Evolutionary conservation across 2,888 invertebrate genomes (phyloP).

Genomic region (Volucella zonaria): DNA sequence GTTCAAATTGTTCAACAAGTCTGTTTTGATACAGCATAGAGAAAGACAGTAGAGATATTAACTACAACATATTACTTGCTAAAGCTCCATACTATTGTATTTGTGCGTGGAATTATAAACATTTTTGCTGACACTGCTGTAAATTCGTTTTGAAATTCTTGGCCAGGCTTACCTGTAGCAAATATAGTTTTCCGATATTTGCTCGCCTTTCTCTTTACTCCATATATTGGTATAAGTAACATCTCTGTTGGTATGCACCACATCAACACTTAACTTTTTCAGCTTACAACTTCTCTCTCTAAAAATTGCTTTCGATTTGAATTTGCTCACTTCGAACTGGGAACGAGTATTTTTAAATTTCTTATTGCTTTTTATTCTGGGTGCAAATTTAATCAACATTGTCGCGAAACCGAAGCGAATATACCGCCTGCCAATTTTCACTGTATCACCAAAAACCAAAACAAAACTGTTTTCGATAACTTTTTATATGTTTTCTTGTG

Average conservation of each 20-base stretch:
- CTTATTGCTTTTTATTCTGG: constrained; percentile 40
- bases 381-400: constrained; percentile 42
- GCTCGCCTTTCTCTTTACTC: constrained; percentile 51
- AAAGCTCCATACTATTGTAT: no score
- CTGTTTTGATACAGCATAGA: no score
- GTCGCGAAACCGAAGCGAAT: constrained; percentile 44
- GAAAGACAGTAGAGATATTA: no score
- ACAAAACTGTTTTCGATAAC: background rate
- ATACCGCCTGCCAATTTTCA: constrained; percentile 14
- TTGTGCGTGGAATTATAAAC: no score
- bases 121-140: background rate
- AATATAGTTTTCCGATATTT: constrained; percentile 50
- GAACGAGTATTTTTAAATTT: constrained; percentile 33
- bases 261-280: constrained; percentile 16
- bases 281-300: constrained; percentile 16
- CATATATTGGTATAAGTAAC: constrained; percentile 46
- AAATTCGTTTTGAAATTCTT: background rate
- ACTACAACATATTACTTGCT: no score
- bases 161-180: constrained; percentile 33
- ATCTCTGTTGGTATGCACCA: constrained; percentile 47
- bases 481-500: constrained; percentile 18
- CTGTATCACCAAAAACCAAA: constrained; percentile 19
- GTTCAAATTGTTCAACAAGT: no score
- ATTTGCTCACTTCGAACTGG: constrained; percentile 44
- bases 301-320: constrained; percentile 35